Evolutionary conservation across 1,140 invertebrate genomes (phyloP).

Genomic region (Diuraphis noxia): DNA sequence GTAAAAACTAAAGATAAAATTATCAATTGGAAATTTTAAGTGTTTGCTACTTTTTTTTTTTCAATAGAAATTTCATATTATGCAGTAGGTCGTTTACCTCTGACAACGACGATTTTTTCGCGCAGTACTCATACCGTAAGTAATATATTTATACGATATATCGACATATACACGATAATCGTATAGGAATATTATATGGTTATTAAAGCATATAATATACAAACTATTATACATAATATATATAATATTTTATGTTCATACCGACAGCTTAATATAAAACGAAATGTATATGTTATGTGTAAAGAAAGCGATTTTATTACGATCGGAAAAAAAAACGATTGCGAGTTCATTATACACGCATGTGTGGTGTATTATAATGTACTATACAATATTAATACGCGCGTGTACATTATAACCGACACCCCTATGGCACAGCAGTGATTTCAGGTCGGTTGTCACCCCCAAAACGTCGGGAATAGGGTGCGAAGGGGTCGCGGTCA

Average conservation of each 20-base stretch:
- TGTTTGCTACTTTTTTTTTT: neutral
- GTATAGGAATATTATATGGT: neutral
- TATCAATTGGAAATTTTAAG: neutral
- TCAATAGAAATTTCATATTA: neutral
- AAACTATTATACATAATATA: neutral
- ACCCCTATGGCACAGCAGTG: neutral
- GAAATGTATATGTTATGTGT: neutral
- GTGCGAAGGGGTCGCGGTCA: neutral
- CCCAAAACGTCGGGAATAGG: neutral
- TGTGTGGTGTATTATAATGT: neutral
- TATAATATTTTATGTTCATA: neutral
- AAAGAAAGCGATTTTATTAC: neutral
- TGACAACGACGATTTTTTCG: no score
- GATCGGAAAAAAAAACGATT: neutral
- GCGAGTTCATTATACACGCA: neutral
- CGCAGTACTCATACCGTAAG: no score
- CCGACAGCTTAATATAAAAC: neutral
- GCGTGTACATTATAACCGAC: neutral
- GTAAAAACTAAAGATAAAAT: neutral
- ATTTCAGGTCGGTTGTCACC: constrained; percentile 11
- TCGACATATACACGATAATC: neutral
- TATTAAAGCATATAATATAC: neutral
- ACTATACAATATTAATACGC: neutral
- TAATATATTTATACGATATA: neutral
- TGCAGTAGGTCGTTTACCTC: no score